Base-by-base conservation (phyloP, 2,113 vertebrate species). In the Gobio gobio region DNA sequence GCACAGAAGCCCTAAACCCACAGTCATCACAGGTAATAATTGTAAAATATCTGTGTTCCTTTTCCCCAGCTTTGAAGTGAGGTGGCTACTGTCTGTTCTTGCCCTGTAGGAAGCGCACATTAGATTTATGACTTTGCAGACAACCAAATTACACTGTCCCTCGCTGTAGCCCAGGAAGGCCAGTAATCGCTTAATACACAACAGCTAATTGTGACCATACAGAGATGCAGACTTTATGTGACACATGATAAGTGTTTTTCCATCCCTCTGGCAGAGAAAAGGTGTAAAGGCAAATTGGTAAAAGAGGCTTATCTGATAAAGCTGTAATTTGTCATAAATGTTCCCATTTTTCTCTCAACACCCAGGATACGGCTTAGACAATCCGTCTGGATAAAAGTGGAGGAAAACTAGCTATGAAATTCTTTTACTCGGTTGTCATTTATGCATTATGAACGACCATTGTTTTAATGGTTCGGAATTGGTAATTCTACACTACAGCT, bases 1-100 rank as follows among this genome's bases (percentile, higher is more conserved):
- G 47, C 43, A 61, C 33, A 13, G 29, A 87, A 78, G 45, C 64
- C 83, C 87, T 89, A 51, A 87, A 83, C 75, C 86, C 86, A 82
- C 70, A 90, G 83, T 78, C 47, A 88, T 88, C 82, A 85, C 83
- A 90, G 89, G 89, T 89, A 84, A 89, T 89, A 89, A 89, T 87
- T 85, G 87, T 90, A 86, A 91, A 90, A 89, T 86, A 82, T 88
- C 89, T 85, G 64, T 73, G 51, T 80, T 88, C 63, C 75, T 83
- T 83, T 87, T 84, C 88, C 78, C 26, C 76, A 82, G 40, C 89
- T 91, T 91, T 91, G 91, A 91, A 90, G 85, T 81, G 82, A 81
- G 47, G 61, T 79, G 83, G 56, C 83, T 82, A 83, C 78, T 89
- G 83, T 86, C 85, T 90, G 86, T 75, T 88, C 83, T 85, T 86